Conservation (phyloP, 2,888 invertebrate genomes). For the Ophion slaviceki region DNA sequence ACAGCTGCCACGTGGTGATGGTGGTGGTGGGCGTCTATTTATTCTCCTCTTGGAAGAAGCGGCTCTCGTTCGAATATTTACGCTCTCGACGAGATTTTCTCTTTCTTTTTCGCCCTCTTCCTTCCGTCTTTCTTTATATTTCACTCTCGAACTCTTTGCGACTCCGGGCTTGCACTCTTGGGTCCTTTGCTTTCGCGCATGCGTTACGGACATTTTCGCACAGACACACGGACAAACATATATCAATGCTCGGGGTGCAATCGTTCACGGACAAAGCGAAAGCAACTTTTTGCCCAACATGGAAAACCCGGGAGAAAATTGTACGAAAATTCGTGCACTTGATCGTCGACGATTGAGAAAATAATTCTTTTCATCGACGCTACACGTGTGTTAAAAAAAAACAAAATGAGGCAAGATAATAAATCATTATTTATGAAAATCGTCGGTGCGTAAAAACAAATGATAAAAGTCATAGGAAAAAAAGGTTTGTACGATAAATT, state of each 20-base stretch:
- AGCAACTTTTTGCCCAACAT: background rate
- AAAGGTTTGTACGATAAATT: no score
- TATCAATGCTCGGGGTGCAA: no score
- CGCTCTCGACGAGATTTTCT: constrained; percentile 61
- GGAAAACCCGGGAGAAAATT: no score
- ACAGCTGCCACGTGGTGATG: constrained; percentile 75
- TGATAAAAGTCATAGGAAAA: no score
- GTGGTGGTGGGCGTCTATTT: constrained; percentile 73
- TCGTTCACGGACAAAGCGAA: background rate
- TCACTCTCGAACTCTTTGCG: constrained; percentile 62
- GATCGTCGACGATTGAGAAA: no score
- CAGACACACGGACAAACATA: background rate
- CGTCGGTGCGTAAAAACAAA: no score
- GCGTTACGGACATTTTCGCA: constrained; percentile 38
- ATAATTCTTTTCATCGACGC: no score
- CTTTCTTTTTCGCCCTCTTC: constrained; percentile 20
- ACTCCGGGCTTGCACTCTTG: constrained; percentile 42
- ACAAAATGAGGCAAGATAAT: no score
- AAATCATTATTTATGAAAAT: no score
- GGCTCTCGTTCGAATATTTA: constrained; percentile 71
- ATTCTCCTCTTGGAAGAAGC: constrained; percentile 76
- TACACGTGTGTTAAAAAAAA: no score
- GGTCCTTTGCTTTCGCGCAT: constrained; percentile 20
- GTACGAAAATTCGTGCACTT: no score
- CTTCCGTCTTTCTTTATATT: constrained; percentile 56